Conservation (phyloP, 2,113 vertebrate genomes). For the Scartelaos histophorus region DNA sequence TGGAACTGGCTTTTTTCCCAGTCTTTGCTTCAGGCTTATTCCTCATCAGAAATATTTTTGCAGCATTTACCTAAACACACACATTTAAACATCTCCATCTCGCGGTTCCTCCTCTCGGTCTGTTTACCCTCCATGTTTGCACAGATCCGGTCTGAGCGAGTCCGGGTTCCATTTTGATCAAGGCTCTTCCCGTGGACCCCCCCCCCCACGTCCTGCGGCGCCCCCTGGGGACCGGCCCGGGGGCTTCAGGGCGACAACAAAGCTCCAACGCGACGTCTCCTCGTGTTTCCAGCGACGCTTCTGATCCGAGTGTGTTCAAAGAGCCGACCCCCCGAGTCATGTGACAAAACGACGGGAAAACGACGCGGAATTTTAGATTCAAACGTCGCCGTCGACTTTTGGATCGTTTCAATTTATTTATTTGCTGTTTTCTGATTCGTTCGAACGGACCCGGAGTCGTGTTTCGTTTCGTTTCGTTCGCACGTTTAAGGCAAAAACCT, state of each 20-base stretch:
- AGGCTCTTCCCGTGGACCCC: not conserved
- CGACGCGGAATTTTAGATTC: not conserved
- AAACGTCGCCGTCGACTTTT: not conserved
- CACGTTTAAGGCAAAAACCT: no score
- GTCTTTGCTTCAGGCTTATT: not conserved
- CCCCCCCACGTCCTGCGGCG: not conserved
- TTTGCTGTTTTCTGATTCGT: no score
- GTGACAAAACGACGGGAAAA: not conserved
- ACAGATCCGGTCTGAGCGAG: not conserved
- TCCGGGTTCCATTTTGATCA: slow-evolving; percentile 1
- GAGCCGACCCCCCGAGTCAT: not conserved
- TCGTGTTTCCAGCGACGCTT: not conserved
- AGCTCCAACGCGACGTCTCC: not conserved
- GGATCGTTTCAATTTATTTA: no score
- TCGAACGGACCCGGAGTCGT: no score
- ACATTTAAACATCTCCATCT: not conserved
- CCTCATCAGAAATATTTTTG: not conserved
- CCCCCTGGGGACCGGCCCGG: not conserved
- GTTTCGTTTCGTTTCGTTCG: no score
- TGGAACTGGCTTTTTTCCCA: not conserved
- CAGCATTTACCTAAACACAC: not conserved
- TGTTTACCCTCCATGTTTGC: slow-evolving; percentile 9
- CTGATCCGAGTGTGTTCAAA: not conserved
- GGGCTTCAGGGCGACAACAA: not conserved
- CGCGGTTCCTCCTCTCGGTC: not conserved